Conservation (phyloP, 1,140 invertebrate species). For the Delia radicum region DNA sequence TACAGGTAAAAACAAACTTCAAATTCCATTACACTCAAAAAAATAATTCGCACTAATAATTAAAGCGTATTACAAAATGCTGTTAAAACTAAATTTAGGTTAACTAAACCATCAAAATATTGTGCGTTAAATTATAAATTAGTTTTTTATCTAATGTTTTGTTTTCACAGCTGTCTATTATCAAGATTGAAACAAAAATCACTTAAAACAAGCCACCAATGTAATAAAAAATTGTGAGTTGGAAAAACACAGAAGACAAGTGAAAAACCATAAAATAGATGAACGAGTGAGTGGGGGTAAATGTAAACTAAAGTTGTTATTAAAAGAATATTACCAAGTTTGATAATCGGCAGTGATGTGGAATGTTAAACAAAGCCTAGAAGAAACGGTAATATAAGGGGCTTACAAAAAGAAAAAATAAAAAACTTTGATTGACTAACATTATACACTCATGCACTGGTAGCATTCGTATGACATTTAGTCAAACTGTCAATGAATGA, state of each 20-base stretch:
- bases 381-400: background rate
- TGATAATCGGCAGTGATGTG: background rate
- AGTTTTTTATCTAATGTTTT: background rate
- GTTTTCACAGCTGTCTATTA: background rate
- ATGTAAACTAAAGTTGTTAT: background rate
- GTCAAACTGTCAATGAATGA: slow-evolving; percentile 1
- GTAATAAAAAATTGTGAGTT: background rate
- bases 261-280: background rate
- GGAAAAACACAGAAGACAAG: background rate
- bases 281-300: background rate
- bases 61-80: too few relatives aligned
- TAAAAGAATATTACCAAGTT: background rate
- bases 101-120: background rate
- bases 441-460: background rate
- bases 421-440: background rate
- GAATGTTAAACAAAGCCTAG: background rate
- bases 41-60: too few relatives aligned
- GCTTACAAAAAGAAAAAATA: background rate
- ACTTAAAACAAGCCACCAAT: background rate
- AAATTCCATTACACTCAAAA: too few relatives aligned
- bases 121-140: background rate
- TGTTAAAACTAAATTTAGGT: background rate
- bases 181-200: background rate
- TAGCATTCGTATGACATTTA: background rate
- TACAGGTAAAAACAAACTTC: too few relatives aligned